phyloP scores from a whole-genome alignment of 2,113 vertebrate species.

The Sminthopsis crassicaudata region DNA sequence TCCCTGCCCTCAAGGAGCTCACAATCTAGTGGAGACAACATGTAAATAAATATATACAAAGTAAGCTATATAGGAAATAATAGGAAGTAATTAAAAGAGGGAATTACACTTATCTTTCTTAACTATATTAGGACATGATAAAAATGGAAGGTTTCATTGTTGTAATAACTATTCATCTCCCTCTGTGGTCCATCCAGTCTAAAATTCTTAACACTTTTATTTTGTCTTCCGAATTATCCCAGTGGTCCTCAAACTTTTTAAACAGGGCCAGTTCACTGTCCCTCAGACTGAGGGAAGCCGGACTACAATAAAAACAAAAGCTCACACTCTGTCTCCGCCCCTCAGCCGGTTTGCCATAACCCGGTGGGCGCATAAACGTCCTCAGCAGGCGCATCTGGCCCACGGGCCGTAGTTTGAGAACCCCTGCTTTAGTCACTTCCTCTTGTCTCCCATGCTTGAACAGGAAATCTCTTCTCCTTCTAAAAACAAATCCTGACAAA shows the following conservation, averaged over 20 bases:
- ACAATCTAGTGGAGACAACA: not conserved
- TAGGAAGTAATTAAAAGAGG: not conserved
- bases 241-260: no score
- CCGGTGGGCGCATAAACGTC: no score
- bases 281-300: no score
- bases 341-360: no score
- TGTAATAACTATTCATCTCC: not conserved
- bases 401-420: no score
- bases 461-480: not conserved
- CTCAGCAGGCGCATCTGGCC: no score
- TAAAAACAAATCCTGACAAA: not conserved
- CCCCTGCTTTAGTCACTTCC: not conserved
- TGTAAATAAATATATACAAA: not conserved
- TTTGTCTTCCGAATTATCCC: slow-evolving; percentile 4
- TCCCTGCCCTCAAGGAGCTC: not conserved
- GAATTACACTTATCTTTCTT: not conserved
- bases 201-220: not conserved
- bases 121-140: not conserved
- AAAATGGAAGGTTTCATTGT: not conserved
- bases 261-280: no score
- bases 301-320: no score
- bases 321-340: no score
- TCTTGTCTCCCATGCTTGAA: not conserved
- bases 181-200: not conserved
- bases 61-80: not conserved